phyloP scores from a whole-genome alignment of 1,140 invertebrate genomes.

The Colletes latitarsis region DNA sequence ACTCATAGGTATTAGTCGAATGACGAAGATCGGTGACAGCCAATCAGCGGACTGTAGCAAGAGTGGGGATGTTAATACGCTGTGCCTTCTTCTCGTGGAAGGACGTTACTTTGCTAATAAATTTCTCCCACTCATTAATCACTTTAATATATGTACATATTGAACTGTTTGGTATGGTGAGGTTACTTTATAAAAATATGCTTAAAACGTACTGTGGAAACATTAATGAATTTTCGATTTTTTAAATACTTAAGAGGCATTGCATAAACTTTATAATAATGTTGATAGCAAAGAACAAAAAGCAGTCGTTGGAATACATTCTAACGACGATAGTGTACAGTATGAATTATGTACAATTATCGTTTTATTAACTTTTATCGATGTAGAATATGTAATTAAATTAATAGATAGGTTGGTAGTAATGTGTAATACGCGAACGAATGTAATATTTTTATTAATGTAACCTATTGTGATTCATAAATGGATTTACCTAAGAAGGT shows the following conservation, averaged over 20 bases:
- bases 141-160: constrained; percentile 11
- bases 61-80: no score
- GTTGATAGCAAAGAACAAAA: not conserved
- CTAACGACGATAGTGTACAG: constrained; percentile 5
- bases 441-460: constrained; percentile 25
- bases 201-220: not conserved
- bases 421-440: constrained; percentile 17
- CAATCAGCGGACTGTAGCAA: no score
- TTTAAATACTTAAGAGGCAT: constrained; percentile 9
- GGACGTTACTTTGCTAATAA: not conserved
- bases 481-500: not conserved
- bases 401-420: constrained; percentile 31
- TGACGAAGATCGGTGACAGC: no score
- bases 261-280: constrained; percentile 5
- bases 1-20: no score
- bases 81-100: no score
- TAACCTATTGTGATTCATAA: not conserved
- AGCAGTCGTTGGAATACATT: not conserved
- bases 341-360: constrained; percentile 29
- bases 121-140: constrained; percentile 1
- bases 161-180: constrained; percentile 14
- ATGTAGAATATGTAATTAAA: constrained; percentile 34
- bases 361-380: constrained; percentile 40
- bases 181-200: not conserved
- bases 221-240: not conserved